Evolutionary conservation across 2,888 invertebrate species (phyloP), one percentile per base, ranked within the genome.

Genomic region (Spilarctia lutea): DNA sequence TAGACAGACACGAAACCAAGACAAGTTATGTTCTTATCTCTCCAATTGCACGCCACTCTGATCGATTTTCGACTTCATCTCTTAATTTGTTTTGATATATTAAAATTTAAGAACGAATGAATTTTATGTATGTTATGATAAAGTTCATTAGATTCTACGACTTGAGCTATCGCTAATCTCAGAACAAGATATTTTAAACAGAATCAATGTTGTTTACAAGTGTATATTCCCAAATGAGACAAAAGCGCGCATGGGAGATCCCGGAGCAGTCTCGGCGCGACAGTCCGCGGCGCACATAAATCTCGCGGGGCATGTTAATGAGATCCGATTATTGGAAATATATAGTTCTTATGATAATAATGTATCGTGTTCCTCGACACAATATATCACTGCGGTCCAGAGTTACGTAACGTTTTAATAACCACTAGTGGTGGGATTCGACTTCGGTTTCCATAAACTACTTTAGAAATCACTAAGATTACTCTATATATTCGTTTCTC

Each of bases 291-390:
- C 68, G 27, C 65, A 20, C 60, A 83, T 89, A 89, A 85, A 88
- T 90, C 89, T 81, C n/a, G 4, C 35, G 52, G 7, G 52, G 73
- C 80, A 86, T 84, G 81, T 81, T 90, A 90, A 90, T 87, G 86
- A 87, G 78, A 71, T 77, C 73, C 81, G 87, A 83, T 85, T 88
- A 88, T 85, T 84, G 76, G 76, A 78, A 84, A 89, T 84, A 86
- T 85, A 89, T 88, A 84, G 81, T 73, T 69, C 70, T 87, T 84
- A 87, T 80, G 85, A 85, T 87, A 86, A 89, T 83, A 86, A 89
- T 83, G 84, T 85, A 89, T 86, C 65, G 77, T 33, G 65, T 27
- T 68, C n/a, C 18, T 35, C 45, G 56, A 65, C 30, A 33, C 69
- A n/a, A 73, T 69, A 71, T n/a, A 72, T 80, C 69, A 78, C 65